Evolutionary conservation across 2,113 vertebrate genomes (phyloP).

Genomic region (Phylloscopus whistleri): DNA sequence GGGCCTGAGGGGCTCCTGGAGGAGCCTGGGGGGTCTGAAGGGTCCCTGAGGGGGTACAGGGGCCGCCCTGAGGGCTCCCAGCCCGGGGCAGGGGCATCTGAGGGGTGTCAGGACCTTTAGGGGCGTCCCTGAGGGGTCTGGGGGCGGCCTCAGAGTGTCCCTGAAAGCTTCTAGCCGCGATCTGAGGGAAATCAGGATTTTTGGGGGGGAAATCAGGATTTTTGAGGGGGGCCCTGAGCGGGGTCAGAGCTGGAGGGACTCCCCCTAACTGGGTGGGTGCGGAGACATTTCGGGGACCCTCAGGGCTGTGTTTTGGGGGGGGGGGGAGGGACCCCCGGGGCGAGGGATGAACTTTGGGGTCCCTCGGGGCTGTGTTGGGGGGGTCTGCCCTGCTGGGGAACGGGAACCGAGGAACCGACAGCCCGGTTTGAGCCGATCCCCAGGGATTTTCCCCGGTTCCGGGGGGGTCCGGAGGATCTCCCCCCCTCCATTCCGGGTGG

Average conservation of each 20-base stretch:
- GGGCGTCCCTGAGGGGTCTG: too few relatives aligned
- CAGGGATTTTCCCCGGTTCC: neutral
- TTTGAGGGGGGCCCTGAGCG: neutral
- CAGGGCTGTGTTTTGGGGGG: neutral
- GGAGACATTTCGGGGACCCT: neutral
- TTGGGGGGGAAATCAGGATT: too few relatives aligned
- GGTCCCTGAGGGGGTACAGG: neutral
- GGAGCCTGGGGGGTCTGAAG: too few relatives aligned
- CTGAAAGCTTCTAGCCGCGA: too few relatives aligned
- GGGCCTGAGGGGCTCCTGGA: neutral
- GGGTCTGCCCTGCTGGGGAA: neutral
- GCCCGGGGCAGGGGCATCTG: neutral
- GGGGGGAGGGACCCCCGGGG: neutral
- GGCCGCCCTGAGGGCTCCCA: neutral
- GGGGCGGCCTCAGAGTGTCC: too few relatives aligned
- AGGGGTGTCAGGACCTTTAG: neutral
- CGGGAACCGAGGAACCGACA: rapidly evolving
- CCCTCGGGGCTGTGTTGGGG: neutral
- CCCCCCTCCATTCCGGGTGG: neutral
- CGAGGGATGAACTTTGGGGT: neutral
- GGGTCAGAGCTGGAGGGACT: neutral
- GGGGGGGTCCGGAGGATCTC: neutral
- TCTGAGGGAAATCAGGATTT: too few relatives aligned
- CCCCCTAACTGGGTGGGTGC: neutral
- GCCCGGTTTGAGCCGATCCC: neutral